These are phyloP conservation scores for Buphagus erythrorhynchus DNA, from an alignment of 2,797 vertebrate genomes.

Conservation along the genomic window DNA sequence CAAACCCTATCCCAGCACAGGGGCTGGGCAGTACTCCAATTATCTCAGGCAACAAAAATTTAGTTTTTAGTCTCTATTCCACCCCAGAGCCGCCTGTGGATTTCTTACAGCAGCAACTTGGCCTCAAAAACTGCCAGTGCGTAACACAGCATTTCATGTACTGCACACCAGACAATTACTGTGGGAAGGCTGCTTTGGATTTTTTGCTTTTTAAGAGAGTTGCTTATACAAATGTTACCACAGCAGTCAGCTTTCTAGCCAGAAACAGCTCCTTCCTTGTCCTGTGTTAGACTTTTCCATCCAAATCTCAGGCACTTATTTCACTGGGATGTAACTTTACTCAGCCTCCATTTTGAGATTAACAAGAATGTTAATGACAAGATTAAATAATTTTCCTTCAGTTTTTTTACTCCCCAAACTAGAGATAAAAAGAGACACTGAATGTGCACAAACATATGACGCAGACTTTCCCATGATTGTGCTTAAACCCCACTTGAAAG, in stretches of 20 bases:
- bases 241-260: not conserved
- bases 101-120: conserved; percentile 5
- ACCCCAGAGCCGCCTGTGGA: not conserved
- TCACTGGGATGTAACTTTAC: not conserved
- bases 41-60: not conserved
- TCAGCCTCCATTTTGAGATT: not conserved
- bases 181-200: not conserved
- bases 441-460: not conserved
- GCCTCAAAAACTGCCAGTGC: conserved; percentile 14
- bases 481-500: conserved; percentile 45
- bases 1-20: not conserved
- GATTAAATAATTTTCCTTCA: not conserved
- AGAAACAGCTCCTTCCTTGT: not conserved
- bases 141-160: not conserved
- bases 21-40: not conserved
- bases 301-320: not conserved
- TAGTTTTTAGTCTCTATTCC: not conserved
- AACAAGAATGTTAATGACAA: not conserved
- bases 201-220: no score
- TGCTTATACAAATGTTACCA: not conserved
- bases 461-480: not conserved
- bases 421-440: not conserved
- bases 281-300: not conserved
- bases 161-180: not conserved
- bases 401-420: not conserved